Percentiles rank a stretch among this genome's conserved stretches.
phyloP scores from a whole-genome alignment of 2,113 vertebrate species.

The Apodemus sylvaticus region DNA sequence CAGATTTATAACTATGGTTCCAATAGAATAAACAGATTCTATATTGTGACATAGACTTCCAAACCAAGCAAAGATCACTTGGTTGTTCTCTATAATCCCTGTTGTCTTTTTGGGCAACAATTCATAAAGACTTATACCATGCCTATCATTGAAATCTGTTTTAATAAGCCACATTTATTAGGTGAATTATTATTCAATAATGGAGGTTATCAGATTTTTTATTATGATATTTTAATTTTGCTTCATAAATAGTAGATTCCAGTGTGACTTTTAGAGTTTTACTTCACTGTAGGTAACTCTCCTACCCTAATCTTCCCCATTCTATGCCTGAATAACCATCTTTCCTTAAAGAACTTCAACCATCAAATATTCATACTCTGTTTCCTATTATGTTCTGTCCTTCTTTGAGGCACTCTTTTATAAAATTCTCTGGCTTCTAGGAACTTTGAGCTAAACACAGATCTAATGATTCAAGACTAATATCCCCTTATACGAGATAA shows the following conservation, averaged over 20 bases:
- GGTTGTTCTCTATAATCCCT: neutral
- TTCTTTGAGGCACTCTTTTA: neutral
- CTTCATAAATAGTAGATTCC: neutral
- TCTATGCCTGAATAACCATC: neutral
- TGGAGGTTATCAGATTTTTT: fast-evolving
- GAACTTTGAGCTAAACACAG: neutral
- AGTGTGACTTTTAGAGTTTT: neutral
- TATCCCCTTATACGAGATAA: neutral
- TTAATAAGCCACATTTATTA: neutral
- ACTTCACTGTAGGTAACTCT: neutral
- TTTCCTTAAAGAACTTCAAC: neutral
- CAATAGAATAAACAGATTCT: too few relatives aligned
- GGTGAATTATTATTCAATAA: neutral
- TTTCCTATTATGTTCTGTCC: neutral
- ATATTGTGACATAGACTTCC: neutral
- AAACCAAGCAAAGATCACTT: neutral
- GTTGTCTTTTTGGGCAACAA: neutral
- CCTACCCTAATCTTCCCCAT: neutral
- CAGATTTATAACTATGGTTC: neutral
- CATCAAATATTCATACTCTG: neutral
- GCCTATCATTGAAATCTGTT: neutral
- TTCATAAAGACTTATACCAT: neutral
- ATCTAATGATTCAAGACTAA: neutral
- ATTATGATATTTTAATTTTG: neutral
- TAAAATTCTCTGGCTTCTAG: neutral